Percentiles rank a stretch among this genome's conserved stretches.
phyloP scores from a whole-genome alignment of 2,113 vertebrate species.

The Gorsachius goisagi region DNA sequence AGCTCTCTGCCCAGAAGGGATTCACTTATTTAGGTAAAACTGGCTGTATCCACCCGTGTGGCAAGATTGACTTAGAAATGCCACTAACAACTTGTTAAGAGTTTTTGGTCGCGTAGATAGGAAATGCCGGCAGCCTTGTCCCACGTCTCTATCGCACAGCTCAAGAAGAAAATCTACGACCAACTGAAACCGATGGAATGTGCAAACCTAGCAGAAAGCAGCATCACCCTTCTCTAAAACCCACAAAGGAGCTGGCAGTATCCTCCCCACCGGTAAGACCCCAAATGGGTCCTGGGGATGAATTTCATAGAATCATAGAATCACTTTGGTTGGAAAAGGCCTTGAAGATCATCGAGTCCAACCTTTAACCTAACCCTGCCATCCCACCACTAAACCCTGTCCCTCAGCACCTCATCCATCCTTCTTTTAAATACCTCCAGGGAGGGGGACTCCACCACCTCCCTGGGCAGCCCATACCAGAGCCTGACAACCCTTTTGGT shows the following conservation, averaged over 20 bases:
- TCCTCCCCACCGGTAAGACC: background rate
- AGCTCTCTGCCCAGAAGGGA: background rate
- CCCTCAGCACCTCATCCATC: too few relatives aligned
- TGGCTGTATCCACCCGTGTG: background rate
- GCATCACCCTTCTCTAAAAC: background rate
- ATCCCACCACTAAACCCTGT: too few relatives aligned
- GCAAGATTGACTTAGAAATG: background rate
- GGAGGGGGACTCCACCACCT: too few relatives aligned
- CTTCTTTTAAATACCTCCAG: too few relatives aligned
- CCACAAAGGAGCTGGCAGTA: too few relatives aligned
- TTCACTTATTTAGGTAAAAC: background rate
- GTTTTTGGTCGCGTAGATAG: rapidly evolving
- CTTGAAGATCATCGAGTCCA: too few relatives aligned
- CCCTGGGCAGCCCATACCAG: too few relatives aligned
- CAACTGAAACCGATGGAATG: background rate
- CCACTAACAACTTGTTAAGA: background rate
- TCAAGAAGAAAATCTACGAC: background rate
- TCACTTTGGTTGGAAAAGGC: too few relatives aligned
- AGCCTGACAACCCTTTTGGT: too few relatives aligned
- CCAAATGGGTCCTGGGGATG: background rate
- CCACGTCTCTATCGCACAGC: background rate
- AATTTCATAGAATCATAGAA: too few relatives aligned
- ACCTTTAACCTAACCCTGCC: too few relatives aligned
- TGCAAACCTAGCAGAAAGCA: background rate
- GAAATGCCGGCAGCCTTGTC: background rate